Percentiles rank a stretch among this genome's conserved stretches.
phyloP scores from a whole-genome alignment of 2,797 vertebrate genomes.

The Lagorchestes hirsutus region DNA sequence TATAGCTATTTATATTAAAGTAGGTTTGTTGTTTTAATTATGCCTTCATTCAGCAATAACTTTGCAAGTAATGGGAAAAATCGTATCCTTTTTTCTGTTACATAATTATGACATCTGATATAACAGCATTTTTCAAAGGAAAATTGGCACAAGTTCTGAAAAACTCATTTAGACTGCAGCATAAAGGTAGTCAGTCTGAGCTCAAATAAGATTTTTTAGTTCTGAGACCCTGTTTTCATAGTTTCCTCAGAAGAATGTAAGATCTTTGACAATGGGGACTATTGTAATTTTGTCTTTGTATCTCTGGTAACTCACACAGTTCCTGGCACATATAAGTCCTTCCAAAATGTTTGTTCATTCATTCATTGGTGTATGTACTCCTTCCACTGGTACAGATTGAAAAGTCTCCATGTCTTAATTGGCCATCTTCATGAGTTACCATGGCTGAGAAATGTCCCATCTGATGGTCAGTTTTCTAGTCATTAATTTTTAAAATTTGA shows the following conservation, averaged over 20 bases:
- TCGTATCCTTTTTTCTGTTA: neutral
- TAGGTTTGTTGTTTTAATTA: neutral
- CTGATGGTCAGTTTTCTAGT: neutral
- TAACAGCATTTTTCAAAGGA: neutral
- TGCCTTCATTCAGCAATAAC: neutral
- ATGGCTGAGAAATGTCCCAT: neutral
- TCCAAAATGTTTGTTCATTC: neutral
- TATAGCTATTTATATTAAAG: slow-evolving; percentile 49
- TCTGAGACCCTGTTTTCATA: neutral
- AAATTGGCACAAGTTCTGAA: neutral
- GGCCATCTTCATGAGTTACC: neutral
- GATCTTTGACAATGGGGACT: neutral
- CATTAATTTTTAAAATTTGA: neutral
- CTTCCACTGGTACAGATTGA: neutral
- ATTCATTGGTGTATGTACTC: neutral
- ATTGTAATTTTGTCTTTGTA: slow-evolving; percentile 24
- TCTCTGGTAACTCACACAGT: neutral
- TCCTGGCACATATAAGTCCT: neutral
- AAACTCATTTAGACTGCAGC: neutral
- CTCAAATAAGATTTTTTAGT: neutral
- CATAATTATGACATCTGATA: neutral
- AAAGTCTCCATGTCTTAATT: slow-evolving; percentile 33
- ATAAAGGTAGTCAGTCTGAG: neutral
- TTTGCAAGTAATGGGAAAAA: neutral
- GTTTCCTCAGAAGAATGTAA: neutral